Conservation (phyloP, 2,888 invertebrate genomes). For the Calliopum simillimum region DNA sequence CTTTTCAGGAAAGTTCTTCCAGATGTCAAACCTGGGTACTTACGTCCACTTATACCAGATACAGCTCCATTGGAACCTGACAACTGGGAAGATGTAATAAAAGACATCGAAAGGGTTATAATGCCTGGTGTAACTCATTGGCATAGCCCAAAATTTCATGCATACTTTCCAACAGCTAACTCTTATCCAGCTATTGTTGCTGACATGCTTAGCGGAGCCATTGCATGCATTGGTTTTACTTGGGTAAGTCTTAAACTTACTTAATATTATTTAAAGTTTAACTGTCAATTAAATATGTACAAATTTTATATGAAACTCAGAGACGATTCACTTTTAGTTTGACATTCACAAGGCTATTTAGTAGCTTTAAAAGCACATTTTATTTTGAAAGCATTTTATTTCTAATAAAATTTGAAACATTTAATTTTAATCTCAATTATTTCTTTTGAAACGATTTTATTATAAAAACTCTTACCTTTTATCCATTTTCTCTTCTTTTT, state of each 20-base stretch:
- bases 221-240: conserved; percentile 95
- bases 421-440: too few species aligned
- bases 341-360: too few species aligned
- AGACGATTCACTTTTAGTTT: too few species aligned
- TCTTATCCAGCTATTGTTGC: conserved; percentile 95
- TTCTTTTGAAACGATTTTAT: too few species aligned
- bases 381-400: too few species aligned
- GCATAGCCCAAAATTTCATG: conserved; percentile 96
- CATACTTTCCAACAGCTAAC: conserved; percentile 94
- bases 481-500: too few species aligned
- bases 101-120: conserved; percentile 92
- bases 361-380: too few species aligned
- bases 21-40: conserved; percentile 92
- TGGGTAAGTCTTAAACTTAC: conserved; percentile 80
- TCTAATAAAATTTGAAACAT: too few species aligned
- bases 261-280: too few species aligned
- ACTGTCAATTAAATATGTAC: too few species aligned
- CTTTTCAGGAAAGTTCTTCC: conserved; percentile 84
- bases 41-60: conserved; percentile 86
- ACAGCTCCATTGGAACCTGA: conserved; percentile 88
- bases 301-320: too few species aligned
- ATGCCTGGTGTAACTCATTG: conserved; percentile 99
- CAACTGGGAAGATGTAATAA: conserved; percentile 90
- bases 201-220: conserved; percentile 94
- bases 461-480: too few species aligned